Evolutionary conservation across 37 sponge, comb jelly and placozoan genomes (phyloP), one percentile per base, ranked within the genome.

Genomic region (Mnemiopsis leidyi): DNA sequence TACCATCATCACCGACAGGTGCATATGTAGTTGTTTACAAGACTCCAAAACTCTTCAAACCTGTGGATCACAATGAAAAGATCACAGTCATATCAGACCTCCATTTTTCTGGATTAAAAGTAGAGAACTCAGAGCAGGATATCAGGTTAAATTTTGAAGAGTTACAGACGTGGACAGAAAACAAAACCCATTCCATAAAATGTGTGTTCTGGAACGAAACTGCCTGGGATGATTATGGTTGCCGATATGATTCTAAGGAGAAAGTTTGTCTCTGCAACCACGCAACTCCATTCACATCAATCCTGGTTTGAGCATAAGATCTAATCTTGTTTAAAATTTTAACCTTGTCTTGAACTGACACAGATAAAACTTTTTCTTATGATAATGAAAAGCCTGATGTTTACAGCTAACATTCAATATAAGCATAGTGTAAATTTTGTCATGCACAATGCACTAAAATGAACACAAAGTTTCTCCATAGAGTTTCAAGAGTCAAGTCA

Each of bases 151-250:
- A 18, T 18, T 85, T 85, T 26, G n/a, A 13, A 13, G 90, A 40
- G 26, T 39, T 33, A 3, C 21, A 38, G n/a, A 3, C 1, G 0
- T 85, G 90, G 90, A 85, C 23, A 39, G 61, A 5, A 5, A 85
- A 85, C n/a, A 61, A 85, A 23, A 28, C 90, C n/a, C 35, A 85
- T 38, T n/a, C n/a, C 0, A 26, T 85, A 23, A 13, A 85, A 25
- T 85, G 90, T 85, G 90, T 85, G 0, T 85, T 40, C 23, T 85
- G 90, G 90, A 37, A 85, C 25, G 90, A n/a, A 0, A 26, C 21
- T 24, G 39, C n/a, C 21, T 85, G 90, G 90, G 36, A 26, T 21
- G 36, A 28, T 5, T 23, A 38, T 25, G 90, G 90, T 2, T 85
- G 90, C 36, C 38, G 90, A 40, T 85, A 40, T 18, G 90, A 38